These are phyloP conservation scores for Caenorhabditis japonica DNA, from an alignment of 2,888 invertebrate species.

Conservation along the genomic window DNA sequence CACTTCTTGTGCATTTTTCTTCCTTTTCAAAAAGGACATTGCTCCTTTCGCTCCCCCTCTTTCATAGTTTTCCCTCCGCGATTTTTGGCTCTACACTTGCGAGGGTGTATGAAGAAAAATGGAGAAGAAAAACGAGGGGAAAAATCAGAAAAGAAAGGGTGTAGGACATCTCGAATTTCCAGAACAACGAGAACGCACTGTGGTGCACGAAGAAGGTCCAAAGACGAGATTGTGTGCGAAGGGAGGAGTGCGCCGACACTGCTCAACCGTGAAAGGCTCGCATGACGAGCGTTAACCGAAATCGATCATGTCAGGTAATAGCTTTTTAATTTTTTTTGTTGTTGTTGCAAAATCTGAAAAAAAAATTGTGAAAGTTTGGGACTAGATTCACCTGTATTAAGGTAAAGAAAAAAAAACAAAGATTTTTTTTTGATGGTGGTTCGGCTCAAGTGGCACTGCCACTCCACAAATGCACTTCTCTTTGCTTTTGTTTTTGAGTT, in stretches of 20 bases:
- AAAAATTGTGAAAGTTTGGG: no score
- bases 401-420: no score
- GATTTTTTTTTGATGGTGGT: constrained; percentile 33
- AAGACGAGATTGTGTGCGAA: constrained; percentile 35
- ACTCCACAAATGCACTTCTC: constrained; percentile 50
- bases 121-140: constrained; percentile 5
- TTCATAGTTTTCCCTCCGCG: constrained; percentile 1
- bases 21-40: constrained; percentile 35
- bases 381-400: no score
- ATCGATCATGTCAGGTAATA: constrained; percentile 48
- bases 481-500: constrained; percentile 46
- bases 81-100: constrained; percentile 6
- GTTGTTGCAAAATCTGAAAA: background rate
- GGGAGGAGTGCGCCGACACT: constrained; percentile 49
- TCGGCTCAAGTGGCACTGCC: constrained; percentile 42
- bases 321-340: background rate
- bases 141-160: constrained; percentile 24
- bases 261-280: constrained; percentile 51
- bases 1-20: constrained; percentile 11
- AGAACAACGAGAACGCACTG: constrained; percentile 50
- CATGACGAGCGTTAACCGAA: constrained; percentile 54
- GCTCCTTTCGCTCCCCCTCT: constrained; percentile 21
- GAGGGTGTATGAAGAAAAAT: constrained; percentile 33
- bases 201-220: constrained; percentile 48
- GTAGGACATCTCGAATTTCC: constrained; percentile 48